These are phyloP conservation scores for Nymphalis urticae DNA, from an alignment of 2,888 invertebrate species.

Conservation along the genomic window DNA sequence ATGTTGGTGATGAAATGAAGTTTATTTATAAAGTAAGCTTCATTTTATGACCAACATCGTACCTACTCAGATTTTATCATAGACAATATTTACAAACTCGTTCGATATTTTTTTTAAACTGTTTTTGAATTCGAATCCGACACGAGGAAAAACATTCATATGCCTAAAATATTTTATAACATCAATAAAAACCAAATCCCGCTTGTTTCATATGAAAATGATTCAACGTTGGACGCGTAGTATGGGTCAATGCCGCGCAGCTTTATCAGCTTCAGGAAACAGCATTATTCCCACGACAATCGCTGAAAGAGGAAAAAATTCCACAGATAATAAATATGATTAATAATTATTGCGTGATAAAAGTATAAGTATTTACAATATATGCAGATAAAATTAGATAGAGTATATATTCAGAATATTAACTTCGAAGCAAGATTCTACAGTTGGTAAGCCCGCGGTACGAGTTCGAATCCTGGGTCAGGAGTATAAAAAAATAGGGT, in stretches of 20 bases:
- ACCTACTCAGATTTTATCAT: no score
- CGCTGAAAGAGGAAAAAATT: slow-evolving; percentile 8
- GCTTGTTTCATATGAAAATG: slow-evolving; percentile 17
- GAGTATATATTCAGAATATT: no score
- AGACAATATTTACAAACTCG: no score
- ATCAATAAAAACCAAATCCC: slow-evolving; percentile 3
- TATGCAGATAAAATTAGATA: neutral
- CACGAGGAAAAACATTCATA: slow-evolving; percentile 3
- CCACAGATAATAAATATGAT: neutral
- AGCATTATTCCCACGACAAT: slow-evolving; percentile 27
- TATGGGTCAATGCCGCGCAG: slow-evolving; percentile 31
- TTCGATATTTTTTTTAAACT: no score
- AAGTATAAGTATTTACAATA: neutral
- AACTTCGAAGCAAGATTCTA: no score
- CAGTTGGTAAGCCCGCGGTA: no score
- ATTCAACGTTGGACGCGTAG: slow-evolving; percentile 18
- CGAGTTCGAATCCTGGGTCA: no score
- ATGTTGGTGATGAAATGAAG: no score
- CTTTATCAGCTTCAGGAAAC: slow-evolving; percentile 32
- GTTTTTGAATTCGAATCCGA: neutral
- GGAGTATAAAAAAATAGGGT: no score
- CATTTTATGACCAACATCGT: no score
- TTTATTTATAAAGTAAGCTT: no score
- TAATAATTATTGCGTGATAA: slow-evolving; percentile 4
- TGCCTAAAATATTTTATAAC: neutral